phyloP scores from a whole-genome alignment of 2,113 vertebrate species.

The Bos taurus region DNA sequence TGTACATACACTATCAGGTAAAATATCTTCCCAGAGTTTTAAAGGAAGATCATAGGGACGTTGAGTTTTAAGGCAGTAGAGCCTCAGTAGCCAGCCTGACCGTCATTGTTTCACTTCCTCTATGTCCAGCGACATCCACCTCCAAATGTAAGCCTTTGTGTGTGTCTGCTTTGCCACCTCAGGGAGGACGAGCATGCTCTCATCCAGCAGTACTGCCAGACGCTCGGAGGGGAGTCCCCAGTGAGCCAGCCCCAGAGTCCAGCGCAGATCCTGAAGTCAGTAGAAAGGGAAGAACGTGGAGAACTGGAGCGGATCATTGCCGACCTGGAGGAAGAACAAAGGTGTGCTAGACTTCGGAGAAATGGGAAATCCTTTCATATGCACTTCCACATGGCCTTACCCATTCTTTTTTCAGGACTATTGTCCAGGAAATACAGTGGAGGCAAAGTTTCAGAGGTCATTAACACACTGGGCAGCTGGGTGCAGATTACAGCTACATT shows the following conservation, averaged over 20 bases:
- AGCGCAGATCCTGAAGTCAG: constrained; percentile 94
- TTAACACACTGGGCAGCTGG: neutral
- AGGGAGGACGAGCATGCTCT: constrained; percentile 97
- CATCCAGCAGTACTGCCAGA: constrained; percentile 98
- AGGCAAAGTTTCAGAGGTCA: neutral
- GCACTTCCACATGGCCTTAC: neutral
- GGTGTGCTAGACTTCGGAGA: constrained; percentile 74
- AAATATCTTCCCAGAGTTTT: neutral
- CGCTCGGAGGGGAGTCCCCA: constrained; percentile 92
- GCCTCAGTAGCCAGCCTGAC: neutral
- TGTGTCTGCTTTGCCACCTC: neutral
- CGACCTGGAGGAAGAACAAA: constrained; percentile 96
- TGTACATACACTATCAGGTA: neutral
- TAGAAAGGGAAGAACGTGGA: constrained; percentile 93
- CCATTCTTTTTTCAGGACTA: neutral
- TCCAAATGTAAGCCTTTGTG: neutral
- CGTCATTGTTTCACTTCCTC: neutral
- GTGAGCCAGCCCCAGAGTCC: constrained; percentile 95
- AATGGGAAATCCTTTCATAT: neutral
- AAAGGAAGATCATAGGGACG: neutral
- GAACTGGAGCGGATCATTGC: constrained; percentile 93
- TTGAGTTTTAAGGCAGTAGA: neutral
- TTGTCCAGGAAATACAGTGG: neutral
- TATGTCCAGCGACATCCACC: neutral
- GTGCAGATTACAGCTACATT: neutral